Percentiles rank a stretch among this genome's conserved stretches.
Evolutionary conservation across 2,797 vertebrate species (phyloP).

Genomic region (Poeciliopsis turneri): DNA sequence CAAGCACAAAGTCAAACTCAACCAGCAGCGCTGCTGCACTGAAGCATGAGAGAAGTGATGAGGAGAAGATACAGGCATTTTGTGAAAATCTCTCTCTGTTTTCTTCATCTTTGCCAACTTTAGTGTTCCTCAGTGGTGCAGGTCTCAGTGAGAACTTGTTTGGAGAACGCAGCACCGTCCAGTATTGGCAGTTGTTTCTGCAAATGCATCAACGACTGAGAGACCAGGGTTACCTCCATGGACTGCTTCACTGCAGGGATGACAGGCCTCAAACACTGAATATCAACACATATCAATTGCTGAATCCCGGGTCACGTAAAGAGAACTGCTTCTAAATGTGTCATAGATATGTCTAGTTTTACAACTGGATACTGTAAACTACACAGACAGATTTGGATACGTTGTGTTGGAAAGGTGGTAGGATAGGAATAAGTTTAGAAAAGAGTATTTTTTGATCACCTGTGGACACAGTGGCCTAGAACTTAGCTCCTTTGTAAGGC

Average conservation of each 20-base stretch:
- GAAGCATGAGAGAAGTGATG: constrained; percentile 67
- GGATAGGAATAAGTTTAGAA: constrained; percentile 69
- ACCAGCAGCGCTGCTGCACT: constrained; percentile 97
- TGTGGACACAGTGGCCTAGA: constrained; percentile 76
- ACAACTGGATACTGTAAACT: constrained; percentile 67
- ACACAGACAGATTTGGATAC: constrained; percentile 52
- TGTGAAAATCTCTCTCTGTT: constrained; percentile 52
- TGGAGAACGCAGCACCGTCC: constrained; percentile 38
- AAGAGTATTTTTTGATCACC: constrained; percentile 65
- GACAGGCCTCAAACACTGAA: constrained; percentile 68
- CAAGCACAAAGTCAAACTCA: constrained; percentile 99
- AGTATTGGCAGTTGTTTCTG: constrained; percentile 34
- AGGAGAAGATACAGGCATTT: constrained; percentile 13
- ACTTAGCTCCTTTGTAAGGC: constrained; percentile 73
- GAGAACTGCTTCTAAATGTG: constrained; percentile 67
- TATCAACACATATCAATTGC: constrained; percentile 82
- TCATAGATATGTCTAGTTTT: constrained; percentile 77
- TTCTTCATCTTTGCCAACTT: constrained; percentile 63
- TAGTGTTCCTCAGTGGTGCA: constrained; percentile 45
- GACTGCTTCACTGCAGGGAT: constrained; percentile 36
- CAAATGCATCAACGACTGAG: constrained; percentile 33
- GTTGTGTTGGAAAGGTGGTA: constrained; percentile 66
- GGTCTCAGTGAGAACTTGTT: constrained; percentile 32
- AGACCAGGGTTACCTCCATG: constrained; percentile 33
- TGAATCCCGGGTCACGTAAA: constrained; percentile 64